Conservation (phyloP, 2,888 invertebrate species). For the Scotopteryx bipunctaria region DNA sequence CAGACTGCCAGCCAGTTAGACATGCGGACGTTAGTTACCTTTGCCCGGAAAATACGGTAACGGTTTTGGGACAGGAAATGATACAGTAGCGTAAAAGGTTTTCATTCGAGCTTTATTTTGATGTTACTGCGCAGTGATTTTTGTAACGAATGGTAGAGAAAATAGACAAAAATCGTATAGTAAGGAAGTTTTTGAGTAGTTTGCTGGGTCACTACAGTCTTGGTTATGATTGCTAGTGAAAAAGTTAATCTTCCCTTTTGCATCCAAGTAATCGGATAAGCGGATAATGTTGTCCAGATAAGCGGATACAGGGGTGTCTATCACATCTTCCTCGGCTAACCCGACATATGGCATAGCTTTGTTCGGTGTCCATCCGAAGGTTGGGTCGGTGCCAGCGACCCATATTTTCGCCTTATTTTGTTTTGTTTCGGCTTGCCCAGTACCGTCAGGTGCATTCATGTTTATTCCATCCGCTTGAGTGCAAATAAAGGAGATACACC, state of each 20-base stretch:
- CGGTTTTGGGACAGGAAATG: slow-evolving; percentile 21
- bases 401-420: slow-evolving; percentile 23
- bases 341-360: slow-evolving; percentile 20
- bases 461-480: slow-evolving; percentile 12
- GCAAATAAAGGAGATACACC: slow-evolving; percentile 7
- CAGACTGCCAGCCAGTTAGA: slow-evolving; percentile 37
- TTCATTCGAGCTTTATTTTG: slow-evolving; percentile 9
- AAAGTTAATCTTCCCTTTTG: no score
- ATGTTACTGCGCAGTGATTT: neutral
- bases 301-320: slow-evolving; percentile 2
- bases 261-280: no score
- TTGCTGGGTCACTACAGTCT: neutral
- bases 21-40: slow-evolving; percentile 26
- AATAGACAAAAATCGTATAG: neutral
- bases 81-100: slow-evolving; percentile 19
- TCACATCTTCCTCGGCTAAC: slow-evolving; percentile 3
- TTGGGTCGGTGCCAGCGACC: slow-evolving; percentile 27
- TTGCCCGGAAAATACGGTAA: slow-evolving; percentile 20
- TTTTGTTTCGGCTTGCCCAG: slow-evolving; percentile 17
- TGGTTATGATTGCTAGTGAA: neutral
- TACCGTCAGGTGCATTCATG: slow-evolving; percentile 10
- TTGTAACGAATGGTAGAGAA: neutral
- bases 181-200: neutral
- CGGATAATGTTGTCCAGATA: slow-evolving; percentile 1
- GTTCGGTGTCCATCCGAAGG: slow-evolving; percentile 23